Base-by-base conservation (phyloP, 2,888 invertebrate species). In the Opisthograptis luteolata region DNA sequence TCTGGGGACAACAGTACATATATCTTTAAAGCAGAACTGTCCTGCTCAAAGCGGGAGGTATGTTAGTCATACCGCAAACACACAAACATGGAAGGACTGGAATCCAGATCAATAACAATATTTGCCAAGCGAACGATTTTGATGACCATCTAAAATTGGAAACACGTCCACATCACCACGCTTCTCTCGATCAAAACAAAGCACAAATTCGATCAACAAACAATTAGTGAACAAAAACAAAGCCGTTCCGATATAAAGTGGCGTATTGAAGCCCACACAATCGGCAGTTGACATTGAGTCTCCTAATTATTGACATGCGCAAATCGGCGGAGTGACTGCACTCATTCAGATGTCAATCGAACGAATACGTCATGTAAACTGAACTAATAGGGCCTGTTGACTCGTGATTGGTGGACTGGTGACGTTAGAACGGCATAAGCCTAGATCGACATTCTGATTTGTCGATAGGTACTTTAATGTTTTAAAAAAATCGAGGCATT, bases 271-370 rank as follows among this genome's bases (percentile, higher is more conserved):
- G 67, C 70, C 77, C 68, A 73, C 72, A 72, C 79, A 73, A 72
- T 68, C 59, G 66, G 39, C 58, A 60, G 65, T 66, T 76, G 82
- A 81, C 84, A 81, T 77, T 83, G 83, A 77, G 75, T 70, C 70
- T 73, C 73, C 81, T 84, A 83, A 85, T 84, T 81, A 78, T 79
- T 69, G 65, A 71, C 68, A 63, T 66, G 61, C 64, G 68, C 70
- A 68, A 66, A 71, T 66, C 64, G 61, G 55, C 55, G 58, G 59
- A 64, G 62, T 62, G 59, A 60, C 55, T 59, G 58, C 46, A 67
- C 61, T 75, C 79, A 82, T 85, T 85, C 82, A 84, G 60, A 70
- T 66, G 84, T 81, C 85, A 80, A 73, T 84, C 79, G 62, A 41
- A 49, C 70, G 70, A 73, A 25, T 25, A 6, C 20, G 15, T 20